phyloP scores from a whole-genome alignment of 2,113 vertebrate genomes.

The Gymnorhina tibicen region DNA sequence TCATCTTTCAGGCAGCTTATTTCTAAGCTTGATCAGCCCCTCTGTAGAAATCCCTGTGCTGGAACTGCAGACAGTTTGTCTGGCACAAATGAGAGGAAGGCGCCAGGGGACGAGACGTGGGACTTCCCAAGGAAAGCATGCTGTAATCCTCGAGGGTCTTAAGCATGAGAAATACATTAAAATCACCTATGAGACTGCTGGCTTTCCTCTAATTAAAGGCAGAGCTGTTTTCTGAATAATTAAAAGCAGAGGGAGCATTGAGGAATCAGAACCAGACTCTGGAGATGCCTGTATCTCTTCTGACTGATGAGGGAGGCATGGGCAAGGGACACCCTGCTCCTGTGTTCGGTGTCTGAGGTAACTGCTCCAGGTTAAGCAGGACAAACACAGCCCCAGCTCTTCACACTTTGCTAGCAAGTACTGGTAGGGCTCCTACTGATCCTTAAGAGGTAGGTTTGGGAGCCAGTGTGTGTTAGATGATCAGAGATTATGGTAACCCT shows the following conservation, averaged over 20 bases:
- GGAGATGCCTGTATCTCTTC: not conserved
- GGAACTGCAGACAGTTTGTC: not conserved
- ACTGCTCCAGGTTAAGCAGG: not conserved
- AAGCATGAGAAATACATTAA: not conserved
- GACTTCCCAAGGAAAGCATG: not conserved
- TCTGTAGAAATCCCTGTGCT: not conserved
- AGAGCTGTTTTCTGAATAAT: not conserved
- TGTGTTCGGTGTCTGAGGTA: not conserved
- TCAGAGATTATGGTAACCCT: not conserved
- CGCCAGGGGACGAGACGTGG: rapidly evolving
- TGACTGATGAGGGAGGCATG: not conserved
- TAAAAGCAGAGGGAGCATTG: not conserved
- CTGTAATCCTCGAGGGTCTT: not conserved
- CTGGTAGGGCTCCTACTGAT: not conserved
- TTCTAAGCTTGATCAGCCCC: not conserved
- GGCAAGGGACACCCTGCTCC: not conserved
- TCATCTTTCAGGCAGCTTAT: not conserved
- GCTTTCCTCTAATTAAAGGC: not conserved
- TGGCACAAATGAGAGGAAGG: not conserved
- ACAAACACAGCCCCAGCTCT: not conserved
- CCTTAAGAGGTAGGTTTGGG: not conserved
- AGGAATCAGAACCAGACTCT: not conserved
- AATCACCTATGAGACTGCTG: not conserved
- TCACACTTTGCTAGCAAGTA: rapidly evolving
- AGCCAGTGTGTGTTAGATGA: not conserved